phyloP scores from a whole-genome alignment of 2,888 invertebrate species.

The Polyploca ridens region DNA sequence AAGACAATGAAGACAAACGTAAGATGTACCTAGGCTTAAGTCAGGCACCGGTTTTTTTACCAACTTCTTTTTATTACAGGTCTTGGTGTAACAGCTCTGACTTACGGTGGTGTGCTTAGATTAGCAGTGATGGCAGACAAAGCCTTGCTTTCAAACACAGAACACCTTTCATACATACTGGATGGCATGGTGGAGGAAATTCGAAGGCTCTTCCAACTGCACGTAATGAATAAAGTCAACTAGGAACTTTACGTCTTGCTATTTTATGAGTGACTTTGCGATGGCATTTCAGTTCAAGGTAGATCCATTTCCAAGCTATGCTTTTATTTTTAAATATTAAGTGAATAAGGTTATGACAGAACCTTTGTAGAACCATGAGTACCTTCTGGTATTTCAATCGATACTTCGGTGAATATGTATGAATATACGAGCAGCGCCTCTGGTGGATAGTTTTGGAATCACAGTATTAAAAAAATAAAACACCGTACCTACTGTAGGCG shows the following conservation, averaged over 20 bases:
- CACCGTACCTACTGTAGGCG: too few relatives aligned
- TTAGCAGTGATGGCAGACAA: conserved; percentile 75
- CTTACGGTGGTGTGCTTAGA: conserved; percentile 75
- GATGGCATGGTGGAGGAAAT: conserved; percentile 69
- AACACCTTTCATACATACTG: conserved; percentile 63
- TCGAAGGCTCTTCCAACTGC: conserved; percentile 46
- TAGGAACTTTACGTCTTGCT: neutral
- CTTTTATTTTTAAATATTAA: neutral
- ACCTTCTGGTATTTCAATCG: too few relatives aligned
- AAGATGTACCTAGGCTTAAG: too few relatives aligned
- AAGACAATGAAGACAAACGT: too few relatives aligned
- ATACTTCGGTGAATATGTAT: too few relatives aligned
- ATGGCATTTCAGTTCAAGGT: conserved; percentile 64
- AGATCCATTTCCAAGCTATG: conserved; percentile 4
- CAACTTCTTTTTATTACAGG: conserved; percentile 47
- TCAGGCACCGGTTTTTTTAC: too few relatives aligned
- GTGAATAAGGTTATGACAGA: too few relatives aligned
- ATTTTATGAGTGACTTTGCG: conserved; percentile 25
- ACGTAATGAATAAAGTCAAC: conserved; percentile 33
- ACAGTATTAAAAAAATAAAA: too few relatives aligned
- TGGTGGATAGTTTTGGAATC: too few relatives aligned
- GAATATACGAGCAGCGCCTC: too few relatives aligned
- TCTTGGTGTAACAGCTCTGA: conserved; percentile 75
- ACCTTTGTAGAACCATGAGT: too few relatives aligned
- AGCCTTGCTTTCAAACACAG: conserved; percentile 60